Evolutionary conservation across 35 echinoderm and acorn worm genomes (phyloP), one percentile per base, ranked within the genome.

Genomic region (Lytechinus variegatus): DNA sequence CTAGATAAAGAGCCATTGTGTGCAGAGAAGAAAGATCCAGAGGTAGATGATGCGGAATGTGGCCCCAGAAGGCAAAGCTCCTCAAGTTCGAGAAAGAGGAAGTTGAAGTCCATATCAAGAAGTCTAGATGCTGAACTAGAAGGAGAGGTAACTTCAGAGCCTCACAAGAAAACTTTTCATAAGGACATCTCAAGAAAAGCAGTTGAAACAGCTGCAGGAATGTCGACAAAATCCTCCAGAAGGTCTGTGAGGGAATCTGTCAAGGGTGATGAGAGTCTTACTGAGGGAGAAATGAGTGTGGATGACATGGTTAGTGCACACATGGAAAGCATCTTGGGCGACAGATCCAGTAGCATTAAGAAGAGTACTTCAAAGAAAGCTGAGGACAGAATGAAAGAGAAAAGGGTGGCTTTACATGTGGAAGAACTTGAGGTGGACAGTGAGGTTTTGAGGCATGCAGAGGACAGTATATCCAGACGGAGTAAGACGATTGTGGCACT

Each of bases 401-500:
- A 14, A 57, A 57, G 52, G 57, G 57, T 55, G 92, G n/a, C 56
- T 27, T 5, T 13, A 27, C 52, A 27, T 21, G 57, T 57, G 12
- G 27, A 57, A 4, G 92, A 93, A 54, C 5, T 93, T 93, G 55
- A 57, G 10, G 52, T 55, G 27, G 54, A 93, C 3, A 3, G 56
- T 7, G 55, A 55, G n/a, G 92, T 93, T 19, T 24, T 55, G 54
- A 54, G 52, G 12, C 54, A 12, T 55, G 92, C 55, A 93, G 53
- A 93, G n/a, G 92, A 93, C 27, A 57, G n/a, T 54, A 93, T 57
- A 19, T 93, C 92, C n/a, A 93, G 92, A 93, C 92, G 24, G 52
- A 55, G 92, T 54, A 93, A 93, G 27, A 93, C 56, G 55, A 54
- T 93, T 33, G 92, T 13, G 52, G 92, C 92, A 53, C 11, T 93